Percentiles rank a stretch among this genome's conserved stretches.
Evolutionary conservation across 1,140 invertebrate species (phyloP).

Genomic region (Diabrotica undecimpunctata): DNA sequence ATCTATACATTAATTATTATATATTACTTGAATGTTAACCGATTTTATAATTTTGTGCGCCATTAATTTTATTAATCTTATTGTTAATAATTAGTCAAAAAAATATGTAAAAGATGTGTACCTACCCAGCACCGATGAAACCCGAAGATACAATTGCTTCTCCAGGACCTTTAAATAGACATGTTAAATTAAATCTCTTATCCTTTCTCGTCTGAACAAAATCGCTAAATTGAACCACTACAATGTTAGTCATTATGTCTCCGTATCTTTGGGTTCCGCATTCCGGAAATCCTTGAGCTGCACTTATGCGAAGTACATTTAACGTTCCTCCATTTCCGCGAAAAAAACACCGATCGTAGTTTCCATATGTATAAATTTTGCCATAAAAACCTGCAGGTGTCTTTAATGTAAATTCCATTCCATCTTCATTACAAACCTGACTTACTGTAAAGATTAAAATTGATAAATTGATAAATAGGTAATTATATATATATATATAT

Average conservation of each 20-base stretch:
- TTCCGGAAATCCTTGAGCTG: slow-evolving; percentile 84
- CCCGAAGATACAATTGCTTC: slow-evolving; percentile 90
- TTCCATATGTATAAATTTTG: slow-evolving; percentile 87
- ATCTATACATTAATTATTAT: too few relatives aligned
- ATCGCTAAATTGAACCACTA: slow-evolving; percentile 91
- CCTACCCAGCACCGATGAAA: slow-evolving; percentile 82
- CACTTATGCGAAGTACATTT: slow-evolving; percentile 80
- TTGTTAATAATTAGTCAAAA: too few relatives aligned
- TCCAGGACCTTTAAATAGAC: slow-evolving; percentile 83
- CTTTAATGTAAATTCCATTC: slow-evolving; percentile 87
- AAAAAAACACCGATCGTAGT: slow-evolving; percentile 88
- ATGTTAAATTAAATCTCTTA: slow-evolving; percentile 89
- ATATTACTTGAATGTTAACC: too few relatives aligned
- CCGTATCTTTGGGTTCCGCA: slow-evolving; percentile 89
- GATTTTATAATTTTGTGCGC: too few relatives aligned
- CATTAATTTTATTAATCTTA: too few relatives aligned
- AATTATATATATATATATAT: too few relatives aligned
- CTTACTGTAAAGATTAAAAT: slow-evolving; percentile 60
- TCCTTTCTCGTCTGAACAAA: slow-evolving; percentile 87
- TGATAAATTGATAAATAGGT: neutral
- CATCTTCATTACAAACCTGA: slow-evolving; percentile 87
- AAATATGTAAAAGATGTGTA: too few relatives aligned
- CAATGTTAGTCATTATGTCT: slow-evolving; percentile 90
- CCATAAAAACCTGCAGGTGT: slow-evolving; percentile 86
- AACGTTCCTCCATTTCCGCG: slow-evolving; percentile 80